Evolutionary conservation across 92 coral and sea anemone species (phyloP).

Genomic region (Epizoanthus ramosus): DNA sequence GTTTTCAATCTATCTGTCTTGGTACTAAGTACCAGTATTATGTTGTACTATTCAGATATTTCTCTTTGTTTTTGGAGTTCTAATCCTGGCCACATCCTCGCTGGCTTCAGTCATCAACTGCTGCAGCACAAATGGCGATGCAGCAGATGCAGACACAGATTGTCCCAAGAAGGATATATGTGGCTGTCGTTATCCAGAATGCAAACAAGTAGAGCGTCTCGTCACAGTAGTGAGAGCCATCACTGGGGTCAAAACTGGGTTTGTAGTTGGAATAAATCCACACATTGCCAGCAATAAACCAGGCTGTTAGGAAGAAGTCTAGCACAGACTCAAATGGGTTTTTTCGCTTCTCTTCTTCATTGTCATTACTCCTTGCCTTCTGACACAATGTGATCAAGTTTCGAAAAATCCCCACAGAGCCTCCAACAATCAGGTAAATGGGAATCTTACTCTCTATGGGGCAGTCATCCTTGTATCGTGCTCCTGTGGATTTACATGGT

Average conservation of each 20-base stretch:
- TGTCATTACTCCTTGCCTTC: conserved; percentile 54
- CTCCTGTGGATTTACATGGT: conserved; percentile 58
- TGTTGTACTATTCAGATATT: too few relatives aligned
- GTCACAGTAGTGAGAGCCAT: conserved; percentile 57
- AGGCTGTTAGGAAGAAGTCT: conserved; percentile 85
- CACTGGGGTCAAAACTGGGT: neutral
- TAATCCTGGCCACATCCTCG: too few relatives aligned
- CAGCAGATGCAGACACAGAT: conserved; percentile 85
- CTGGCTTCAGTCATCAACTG: conserved; percentile 33
- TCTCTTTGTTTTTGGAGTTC: too few relatives aligned
- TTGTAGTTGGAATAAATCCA: conserved; percentile 87
- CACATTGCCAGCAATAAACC: conserved; percentile 97
- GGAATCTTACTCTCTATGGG: conserved; percentile 82
- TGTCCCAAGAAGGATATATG: conserved; percentile 77
- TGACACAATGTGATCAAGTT: conserved; percentile 78
- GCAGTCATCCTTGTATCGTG: conserved; percentile 88
- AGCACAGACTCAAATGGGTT: conserved; percentile 70
- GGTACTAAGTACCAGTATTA: too few relatives aligned
- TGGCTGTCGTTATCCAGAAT: conserved; percentile 89
- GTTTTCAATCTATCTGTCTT: too few relatives aligned
- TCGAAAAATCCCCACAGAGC: conserved; percentile 86
- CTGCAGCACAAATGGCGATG: conserved; percentile 84
- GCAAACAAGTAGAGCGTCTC: conserved; percentile 93
- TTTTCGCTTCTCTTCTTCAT: conserved; percentile 51
- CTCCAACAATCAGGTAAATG: conserved; percentile 92